Evolutionary conservation across 30 jellyfish, hydroid and myxozoan genomes (phyloP).

Genomic region (Turritopsis rubra): DNA sequence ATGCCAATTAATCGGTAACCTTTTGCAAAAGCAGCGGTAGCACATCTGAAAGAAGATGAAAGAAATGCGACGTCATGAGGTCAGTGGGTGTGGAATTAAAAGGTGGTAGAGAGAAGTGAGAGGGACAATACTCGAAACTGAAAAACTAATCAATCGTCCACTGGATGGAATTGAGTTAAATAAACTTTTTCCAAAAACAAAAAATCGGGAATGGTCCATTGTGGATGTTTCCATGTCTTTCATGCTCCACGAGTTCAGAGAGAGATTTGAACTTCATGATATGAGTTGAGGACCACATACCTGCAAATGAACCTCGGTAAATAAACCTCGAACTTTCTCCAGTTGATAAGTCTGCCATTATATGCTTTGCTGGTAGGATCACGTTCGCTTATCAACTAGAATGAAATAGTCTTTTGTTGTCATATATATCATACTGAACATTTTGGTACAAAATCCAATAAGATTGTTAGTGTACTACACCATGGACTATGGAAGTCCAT

Average conservation of each 20-base stretch:
- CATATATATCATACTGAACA: no score
- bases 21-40: constrained; percentile 49
- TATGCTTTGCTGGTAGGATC: constrained; percentile 50
- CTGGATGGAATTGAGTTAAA: no score
- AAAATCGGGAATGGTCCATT: no score
- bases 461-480: no score
- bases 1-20: constrained; percentile 67
- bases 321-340: constrained; percentile 39
- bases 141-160: no score
- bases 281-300: neutral
- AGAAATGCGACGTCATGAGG: neutral
- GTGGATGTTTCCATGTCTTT: no score
- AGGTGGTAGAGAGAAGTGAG: no score
- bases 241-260: neutral
- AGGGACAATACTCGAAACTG: no score
- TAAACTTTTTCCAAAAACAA: no score
- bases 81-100: neutral
- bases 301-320: constrained; percentile 62
- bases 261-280: neutral
- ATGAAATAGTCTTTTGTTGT: no score
- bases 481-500: no score
- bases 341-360: constrained; percentile 37
- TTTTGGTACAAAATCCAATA: no score
- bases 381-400: constrained; percentile 35
- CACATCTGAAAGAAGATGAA: constrained; percentile 37